These are phyloP conservation scores for Diploptera punctata DNA, from an alignment of 2,888 invertebrate genomes.

Conservation along the genomic window DNA sequence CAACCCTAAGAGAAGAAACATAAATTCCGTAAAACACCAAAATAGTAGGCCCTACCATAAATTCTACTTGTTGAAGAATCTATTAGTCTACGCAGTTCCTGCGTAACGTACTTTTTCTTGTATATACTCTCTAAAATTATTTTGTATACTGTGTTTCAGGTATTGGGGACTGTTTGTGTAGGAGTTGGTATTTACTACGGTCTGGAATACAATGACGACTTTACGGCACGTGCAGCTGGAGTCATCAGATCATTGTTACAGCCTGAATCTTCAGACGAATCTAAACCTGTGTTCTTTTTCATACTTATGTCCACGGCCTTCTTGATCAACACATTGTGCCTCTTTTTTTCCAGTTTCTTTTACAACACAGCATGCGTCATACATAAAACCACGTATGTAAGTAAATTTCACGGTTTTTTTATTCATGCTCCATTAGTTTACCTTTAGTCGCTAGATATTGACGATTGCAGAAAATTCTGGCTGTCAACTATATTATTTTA, in stretches of 20 bases:
- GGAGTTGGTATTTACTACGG: slow-evolving; percentile 71
- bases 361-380: slow-evolving; percentile 83
- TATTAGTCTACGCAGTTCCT: no score
- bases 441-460: no score
- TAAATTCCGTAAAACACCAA: no score
- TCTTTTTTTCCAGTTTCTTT: slow-evolving; percentile 76
- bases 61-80: no score
- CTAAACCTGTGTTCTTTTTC: slow-evolving; percentile 68
- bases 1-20: no score
- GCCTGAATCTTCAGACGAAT: slow-evolving; percentile 42
- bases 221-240: background rate
- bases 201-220: slow-evolving; percentile 48
- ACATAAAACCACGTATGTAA: slow-evolving; percentile 80
- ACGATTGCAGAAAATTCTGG: no score
- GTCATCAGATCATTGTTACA: background rate
- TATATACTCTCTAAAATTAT: no score
- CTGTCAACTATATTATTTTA: no score
- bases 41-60: no score
- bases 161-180: slow-evolving; percentile 77
- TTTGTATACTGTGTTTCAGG: slow-evolving; percentile 59
- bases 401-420: slow-evolving; percentile 55
- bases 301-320: slow-evolving; percentile 77
- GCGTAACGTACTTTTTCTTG: no score
- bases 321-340: slow-evolving; percentile 78
- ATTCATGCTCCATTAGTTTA: no score